Evolutionary conservation across 2,113 vertebrate genomes (phyloP).

Genomic region (Hiodon tergisus): DNA sequence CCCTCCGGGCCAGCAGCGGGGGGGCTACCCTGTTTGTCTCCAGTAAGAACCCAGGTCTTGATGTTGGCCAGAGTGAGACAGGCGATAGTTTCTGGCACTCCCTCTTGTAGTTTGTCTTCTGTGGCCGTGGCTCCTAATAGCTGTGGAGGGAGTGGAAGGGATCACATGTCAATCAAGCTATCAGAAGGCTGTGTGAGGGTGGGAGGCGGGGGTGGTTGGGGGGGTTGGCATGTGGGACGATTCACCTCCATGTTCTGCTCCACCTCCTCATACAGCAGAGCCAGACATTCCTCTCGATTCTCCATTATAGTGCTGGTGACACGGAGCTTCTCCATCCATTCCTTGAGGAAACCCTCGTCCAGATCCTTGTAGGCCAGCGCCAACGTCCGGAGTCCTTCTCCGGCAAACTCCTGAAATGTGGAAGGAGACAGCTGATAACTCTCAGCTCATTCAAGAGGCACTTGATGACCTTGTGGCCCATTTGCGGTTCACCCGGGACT

Average conservation of each 20-base stretch:
- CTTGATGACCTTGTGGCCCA: too few species aligned
- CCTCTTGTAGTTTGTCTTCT: conserved; percentile 90
- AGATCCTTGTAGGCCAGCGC: conserved; percentile 82
- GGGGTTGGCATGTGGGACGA: conserved; percentile 3
- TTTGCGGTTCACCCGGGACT: too few species aligned
- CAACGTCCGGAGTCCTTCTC: conserved; percentile 82
- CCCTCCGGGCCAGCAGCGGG: not conserved
- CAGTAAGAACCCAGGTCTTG: conserved; percentile 92
- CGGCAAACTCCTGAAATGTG: conserved; percentile 81
- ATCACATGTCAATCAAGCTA: not conserved
- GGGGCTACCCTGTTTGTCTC: conserved; percentile 89
- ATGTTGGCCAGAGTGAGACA: conserved; percentile 80
- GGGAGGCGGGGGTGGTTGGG: too few species aligned
- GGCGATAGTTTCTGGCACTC: conserved; percentile 83
- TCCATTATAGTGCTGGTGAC: conserved; percentile 73
- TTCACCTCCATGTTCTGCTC: conserved; percentile 82
- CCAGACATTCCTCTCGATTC: conserved; percentile 69
- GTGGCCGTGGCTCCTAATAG: conserved; percentile 86
- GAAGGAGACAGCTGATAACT: not conserved
- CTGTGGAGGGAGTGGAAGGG: conserved; percentile 44
- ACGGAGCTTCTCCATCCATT: conserved; percentile 74
- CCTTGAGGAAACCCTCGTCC: conserved; percentile 67
- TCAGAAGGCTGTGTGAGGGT: not conserved
- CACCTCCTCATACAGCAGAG: conserved; percentile 78
- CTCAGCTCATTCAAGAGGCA: too few species aligned